Evolutionary conservation across 2,797 vertebrate species (phyloP).

Genomic region (Leontocebus nigricollis): DNA sequence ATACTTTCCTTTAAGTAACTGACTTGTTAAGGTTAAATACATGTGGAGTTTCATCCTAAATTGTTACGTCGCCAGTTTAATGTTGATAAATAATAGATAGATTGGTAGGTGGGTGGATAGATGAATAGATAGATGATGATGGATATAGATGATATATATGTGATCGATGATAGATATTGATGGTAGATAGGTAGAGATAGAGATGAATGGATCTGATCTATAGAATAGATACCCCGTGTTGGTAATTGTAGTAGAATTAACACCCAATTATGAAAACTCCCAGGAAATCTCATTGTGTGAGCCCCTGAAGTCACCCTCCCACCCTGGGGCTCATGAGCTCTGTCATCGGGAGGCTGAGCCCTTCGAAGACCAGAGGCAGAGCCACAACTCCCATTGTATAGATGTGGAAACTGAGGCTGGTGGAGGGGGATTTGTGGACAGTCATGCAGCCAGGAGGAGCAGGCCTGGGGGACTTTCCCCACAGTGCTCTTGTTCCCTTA

Average conservation of each 20-base stretch:
- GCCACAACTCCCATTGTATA: neutral
- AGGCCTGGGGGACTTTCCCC: neutral
- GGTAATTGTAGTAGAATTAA: no score
- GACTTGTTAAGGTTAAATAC: rapidly evolving
- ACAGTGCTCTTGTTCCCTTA: neutral
- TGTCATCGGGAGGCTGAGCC: neutral
- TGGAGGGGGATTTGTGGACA: neutral
- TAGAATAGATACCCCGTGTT: rapidly evolving
- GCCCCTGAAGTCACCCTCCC: neutral
- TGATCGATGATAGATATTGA: neutral
- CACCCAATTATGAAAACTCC: neutral
- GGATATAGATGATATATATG: neutral
- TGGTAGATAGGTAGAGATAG: neutral
- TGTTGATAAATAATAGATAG: neutral
- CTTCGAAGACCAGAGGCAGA: rapidly evolving
- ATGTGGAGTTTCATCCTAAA: rapidly evolving
- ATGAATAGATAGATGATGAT: neutral
- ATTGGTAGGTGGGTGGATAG: neutral
- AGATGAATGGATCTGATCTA: neutral
- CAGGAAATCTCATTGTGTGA: neutral
- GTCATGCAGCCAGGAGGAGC: neutral
- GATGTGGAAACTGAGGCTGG: neutral
- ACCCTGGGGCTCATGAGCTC: neutral
- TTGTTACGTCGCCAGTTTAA: no score
- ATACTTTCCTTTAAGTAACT: neutral